Evolutionary conservation across 2,888 invertebrate genomes (phyloP).

Genomic region (Hylaea fasciaria): DNA sequence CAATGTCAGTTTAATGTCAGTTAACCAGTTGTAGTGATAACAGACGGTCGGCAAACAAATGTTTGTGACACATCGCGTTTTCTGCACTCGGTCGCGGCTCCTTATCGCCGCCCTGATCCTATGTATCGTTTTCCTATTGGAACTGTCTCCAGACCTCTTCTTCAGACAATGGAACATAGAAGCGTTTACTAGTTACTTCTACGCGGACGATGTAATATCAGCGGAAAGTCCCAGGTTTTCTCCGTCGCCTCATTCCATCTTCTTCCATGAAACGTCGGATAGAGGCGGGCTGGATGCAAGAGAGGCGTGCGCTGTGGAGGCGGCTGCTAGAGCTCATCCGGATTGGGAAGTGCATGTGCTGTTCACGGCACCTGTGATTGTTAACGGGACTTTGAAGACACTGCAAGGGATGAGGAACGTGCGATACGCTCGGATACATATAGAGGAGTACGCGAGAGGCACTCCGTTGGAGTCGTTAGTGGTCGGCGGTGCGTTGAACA

Average conservation of each 20-base stretch:
- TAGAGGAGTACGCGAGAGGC: conserved; percentile 77
- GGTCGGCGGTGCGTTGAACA: conserved; percentile 72
- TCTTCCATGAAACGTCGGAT: conserved; percentile 88
- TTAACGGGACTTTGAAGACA: conserved; percentile 9
- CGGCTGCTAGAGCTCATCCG: conserved; percentile 43
- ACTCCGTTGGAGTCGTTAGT: conserved; percentile 85
- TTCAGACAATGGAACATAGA: conserved; percentile 9
- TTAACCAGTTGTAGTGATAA: neutral
- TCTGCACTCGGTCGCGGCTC: neutral
- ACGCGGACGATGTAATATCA: conserved; percentile 12
- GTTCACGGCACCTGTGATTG: conserved; percentile 40
- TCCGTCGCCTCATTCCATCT: conserved; percentile 70
- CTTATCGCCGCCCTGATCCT: neutral
- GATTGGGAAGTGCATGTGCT: conserved; percentile 75
- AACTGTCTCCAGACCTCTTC: conserved; percentile 14
- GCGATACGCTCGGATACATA: conserved; percentile 76
- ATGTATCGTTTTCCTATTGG: neutral
- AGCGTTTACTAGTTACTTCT: conserved; percentile 23
- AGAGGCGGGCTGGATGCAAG: conserved; percentile 66
- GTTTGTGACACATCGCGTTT: neutral
- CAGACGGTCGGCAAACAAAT: neutral
- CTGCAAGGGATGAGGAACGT: conserved; percentile 75
- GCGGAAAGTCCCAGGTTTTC: conserved; percentile 11
- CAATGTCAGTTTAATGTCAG: neutral
- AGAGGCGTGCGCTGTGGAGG: conserved; percentile 47